Evolutionary conservation across 37 sponge, comb jelly and placozoan genomes (phyloP), one percentile per base, ranked within the genome.

Genomic region (Corticium candelabrum): DNA sequence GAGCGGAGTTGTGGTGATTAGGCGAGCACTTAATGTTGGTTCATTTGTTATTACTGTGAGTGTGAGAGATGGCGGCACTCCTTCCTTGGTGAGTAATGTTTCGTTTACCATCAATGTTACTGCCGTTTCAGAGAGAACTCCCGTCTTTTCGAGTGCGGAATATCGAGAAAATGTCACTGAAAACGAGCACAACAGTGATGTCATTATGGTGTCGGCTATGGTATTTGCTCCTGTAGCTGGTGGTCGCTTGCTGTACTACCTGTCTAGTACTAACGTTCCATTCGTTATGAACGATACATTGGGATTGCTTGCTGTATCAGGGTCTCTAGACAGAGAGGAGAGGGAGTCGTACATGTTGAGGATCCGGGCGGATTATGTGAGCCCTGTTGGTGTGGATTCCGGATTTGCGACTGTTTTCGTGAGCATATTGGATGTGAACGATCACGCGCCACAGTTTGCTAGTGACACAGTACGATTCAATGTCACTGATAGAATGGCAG

Each of bases 61-160:
- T 41, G 91, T 82, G 30, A 39, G 40, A 0, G 88, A 90, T 39
- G 37, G 74, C 38, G 90, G 84, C 29, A 4, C 15, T 0, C 62
- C 79, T 34, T 5, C 82, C 5, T 31, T 86, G 1, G 37, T 69
- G 37, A 7, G 79, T 4, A 40, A 79, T 32, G 76, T 71, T 57
- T 21, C 27, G 0, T 67, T 84, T 0, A 50, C 43, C 0, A 40
- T 93, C 32, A 77, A 1, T 31, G 82, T 92, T 5, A 67, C 77
- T 2, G 82, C 88, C 57, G 40, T 86, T 2, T 81, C 87, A 68
- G 87, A 86, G 67, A 68, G 41, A 3, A 69, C 87, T 40, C 93
- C 93, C 3, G 3, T 69, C 30, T 3, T 78, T 37, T 29, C 79
- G 3, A 62, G 36, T 5, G 74, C 7, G 3, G 57, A 38, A 15